A percentile compares a stretch with the other conserved stretches of the same genome.
These are phyloP conservation scores for Poeciliopsis retropinna DNA, from an alignment of 2,113 vertebrate genomes.

Conservation along the genomic window DNA sequence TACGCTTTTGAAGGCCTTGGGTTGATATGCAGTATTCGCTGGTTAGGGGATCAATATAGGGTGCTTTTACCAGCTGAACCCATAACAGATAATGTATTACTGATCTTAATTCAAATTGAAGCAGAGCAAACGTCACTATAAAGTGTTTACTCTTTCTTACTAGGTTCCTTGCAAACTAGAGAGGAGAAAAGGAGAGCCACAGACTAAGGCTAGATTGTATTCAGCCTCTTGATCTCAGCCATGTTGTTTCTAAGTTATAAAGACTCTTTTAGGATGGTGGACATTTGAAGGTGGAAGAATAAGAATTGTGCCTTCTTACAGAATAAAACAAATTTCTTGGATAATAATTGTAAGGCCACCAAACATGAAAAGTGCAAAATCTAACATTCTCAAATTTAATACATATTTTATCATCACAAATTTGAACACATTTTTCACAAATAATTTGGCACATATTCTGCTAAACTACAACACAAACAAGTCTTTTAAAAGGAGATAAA, in stretches of 20 bases:
- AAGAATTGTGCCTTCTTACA: no score
- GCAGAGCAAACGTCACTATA: neutral
- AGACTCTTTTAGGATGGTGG: no score
- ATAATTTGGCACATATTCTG: no score
- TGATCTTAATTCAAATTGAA: constrained; percentile 15
- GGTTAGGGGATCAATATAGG: constrained; percentile 19
- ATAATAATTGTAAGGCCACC: no score
- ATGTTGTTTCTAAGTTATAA: no score
- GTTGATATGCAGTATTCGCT: constrained; percentile 4
- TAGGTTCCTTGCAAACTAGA: neutral
- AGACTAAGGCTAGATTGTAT: neutral
- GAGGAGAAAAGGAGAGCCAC: neutral
- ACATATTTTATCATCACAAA: neutral
- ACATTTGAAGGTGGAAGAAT: no score
- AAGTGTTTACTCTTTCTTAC: neutral
- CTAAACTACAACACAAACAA: no score
- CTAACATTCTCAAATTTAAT: neutral
- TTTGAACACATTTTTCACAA: no score
- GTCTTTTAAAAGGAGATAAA: no score
- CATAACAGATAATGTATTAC: constrained; percentile 14
- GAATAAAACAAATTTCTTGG: no score
- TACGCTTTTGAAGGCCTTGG: constrained; percentile 20
- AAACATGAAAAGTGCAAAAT: no score
- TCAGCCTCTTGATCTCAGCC: no score
- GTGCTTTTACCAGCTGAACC: constrained; percentile 9